Evolutionary conservation across 2,888 invertebrate genomes (phyloP), one percentile per base, ranked within the genome.

Genomic region (Acrobasis repandana): DNA sequence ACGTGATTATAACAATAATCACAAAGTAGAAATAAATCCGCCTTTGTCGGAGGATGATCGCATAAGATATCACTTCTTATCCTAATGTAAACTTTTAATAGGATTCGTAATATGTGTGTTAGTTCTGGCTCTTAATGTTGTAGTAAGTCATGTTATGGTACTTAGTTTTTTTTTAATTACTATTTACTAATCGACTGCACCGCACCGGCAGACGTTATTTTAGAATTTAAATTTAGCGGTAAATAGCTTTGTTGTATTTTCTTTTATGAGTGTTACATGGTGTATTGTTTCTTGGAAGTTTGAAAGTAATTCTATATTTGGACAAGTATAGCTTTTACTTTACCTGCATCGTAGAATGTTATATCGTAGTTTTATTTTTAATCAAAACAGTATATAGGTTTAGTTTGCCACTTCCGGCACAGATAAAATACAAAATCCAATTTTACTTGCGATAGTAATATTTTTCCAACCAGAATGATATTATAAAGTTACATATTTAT

Each of bases 41-140:
- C 49, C 20, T 20, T 28, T 58, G 58, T 58, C 36, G 49, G 50
- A 58, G 38, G 50, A 58, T 49, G 49, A 49, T 58, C 48, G 48
- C 49, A 58, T 14, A n/a, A 15, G 3, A 15, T 33, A 11, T n/a
- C 18, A 43, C 56, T 38, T 8, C 11, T 15, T 46, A 43, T 56
- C 56, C 56, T 15, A 56, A n/a, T 28, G 43, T 28, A 56, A 43
- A 18, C 6, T 33, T 28, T 5, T 28, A 8, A 14, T 56, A 10
- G 50, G 50, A 28, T 33, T 9, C 18, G 28, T 28, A 28, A 43
- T 38, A 1, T 28, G 18, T 4, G 6, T 50, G 28, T 54, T 11
- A 20, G 14, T 49, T 58, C 6, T 49, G 47, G 49, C 49, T 36
- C 15, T 48, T 11, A 36, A 11, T 49, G 58, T 58, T 49, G 28